Evolutionary conservation across 2,888 invertebrate species (phyloP).

Genomic region (Andrena trimmerana): DNA sequence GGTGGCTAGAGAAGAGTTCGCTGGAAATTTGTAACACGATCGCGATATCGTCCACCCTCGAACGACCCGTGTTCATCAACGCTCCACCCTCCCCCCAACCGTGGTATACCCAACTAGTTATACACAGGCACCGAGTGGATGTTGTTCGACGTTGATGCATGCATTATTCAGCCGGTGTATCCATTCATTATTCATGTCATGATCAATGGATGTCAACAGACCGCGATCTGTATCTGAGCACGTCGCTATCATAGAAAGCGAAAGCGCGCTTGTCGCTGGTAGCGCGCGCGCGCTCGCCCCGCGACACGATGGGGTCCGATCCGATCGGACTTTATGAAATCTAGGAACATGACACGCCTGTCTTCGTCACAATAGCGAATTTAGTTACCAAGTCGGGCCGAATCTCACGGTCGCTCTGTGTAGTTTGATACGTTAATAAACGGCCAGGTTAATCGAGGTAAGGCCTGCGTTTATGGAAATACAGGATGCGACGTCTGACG

Average conservation of each 20-base stretch:
- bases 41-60: conserved; percentile 42
- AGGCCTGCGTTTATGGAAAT: background rate
- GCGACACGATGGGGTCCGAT: conserved; percentile 12
- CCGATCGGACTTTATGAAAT: conserved; percentile 41
- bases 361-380: conserved; percentile 25
- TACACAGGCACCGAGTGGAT: conserved; percentile 69
- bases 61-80: conserved; percentile 62
- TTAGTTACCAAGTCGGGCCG: background rate
- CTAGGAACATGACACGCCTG: conserved; percentile 15
- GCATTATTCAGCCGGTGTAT: conserved; percentile 80
- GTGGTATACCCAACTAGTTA: conserved; percentile 60
- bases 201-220: conserved; percentile 81
- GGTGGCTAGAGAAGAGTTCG: background rate
- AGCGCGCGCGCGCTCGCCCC: background rate
- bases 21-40: conserved; percentile 27
- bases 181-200: conserved; percentile 82
- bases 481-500: background rate
- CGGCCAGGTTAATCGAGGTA: conserved; percentile 9
- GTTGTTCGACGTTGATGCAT: conserved; percentile 78
- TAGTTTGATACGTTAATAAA: conserved; percentile 28
- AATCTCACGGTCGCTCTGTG: background rate
- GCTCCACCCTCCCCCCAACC: conserved; percentile 17
- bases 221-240: conserved; percentile 78
- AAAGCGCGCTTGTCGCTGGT: conserved; percentile 54
- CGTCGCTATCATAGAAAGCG: conserved; percentile 69